Conservation (phyloP, 2,888 invertebrate genomes). For the Drosophila stalkeri region DNA sequence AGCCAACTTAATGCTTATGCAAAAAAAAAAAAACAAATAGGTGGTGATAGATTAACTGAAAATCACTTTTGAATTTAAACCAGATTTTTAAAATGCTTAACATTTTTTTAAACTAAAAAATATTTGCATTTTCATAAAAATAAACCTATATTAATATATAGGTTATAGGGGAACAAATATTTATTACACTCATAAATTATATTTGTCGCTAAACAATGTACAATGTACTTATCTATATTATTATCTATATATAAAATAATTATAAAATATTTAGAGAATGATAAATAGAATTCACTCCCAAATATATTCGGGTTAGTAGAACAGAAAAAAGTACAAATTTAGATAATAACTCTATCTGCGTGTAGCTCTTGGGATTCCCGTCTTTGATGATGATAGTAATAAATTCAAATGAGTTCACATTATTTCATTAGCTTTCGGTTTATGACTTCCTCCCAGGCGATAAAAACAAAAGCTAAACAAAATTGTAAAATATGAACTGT, state of each 20-base stretch:
- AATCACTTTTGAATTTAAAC: background rate
- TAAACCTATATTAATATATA: background rate
- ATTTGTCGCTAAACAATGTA: background rate
- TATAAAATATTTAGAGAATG: background rate
- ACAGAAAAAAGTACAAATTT: constrained; percentile 5
- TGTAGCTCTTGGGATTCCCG: constrained; percentile 9
- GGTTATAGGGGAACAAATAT: too few species aligned
- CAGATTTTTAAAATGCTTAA: too few species aligned
- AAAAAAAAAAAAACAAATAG: too few species aligned
- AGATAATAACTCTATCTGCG: background rate
- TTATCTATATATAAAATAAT: background rate
- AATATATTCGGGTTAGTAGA: constrained; percentile 12
- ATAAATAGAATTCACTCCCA: background rate
- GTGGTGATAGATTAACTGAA: background rate
- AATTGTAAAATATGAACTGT: constrained; percentile 8
- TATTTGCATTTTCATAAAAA: background rate
- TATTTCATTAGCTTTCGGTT: constrained; percentile 28
- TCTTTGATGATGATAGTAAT: constrained; percentile 26
- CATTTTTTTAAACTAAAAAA: background rate
- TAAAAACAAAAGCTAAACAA: constrained; percentile 4
- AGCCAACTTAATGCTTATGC: background rate
- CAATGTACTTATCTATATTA: background rate
- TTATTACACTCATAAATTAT: background rate
- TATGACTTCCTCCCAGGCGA: constrained; percentile 26
- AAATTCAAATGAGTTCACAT: constrained; percentile 31